Percentiles rank a stretch among this genome's conserved stretches.
These are phyloP conservation scores for Apeira syringaria DNA, from an alignment of 2,888 invertebrate species.

Conservation along the genomic window DNA sequence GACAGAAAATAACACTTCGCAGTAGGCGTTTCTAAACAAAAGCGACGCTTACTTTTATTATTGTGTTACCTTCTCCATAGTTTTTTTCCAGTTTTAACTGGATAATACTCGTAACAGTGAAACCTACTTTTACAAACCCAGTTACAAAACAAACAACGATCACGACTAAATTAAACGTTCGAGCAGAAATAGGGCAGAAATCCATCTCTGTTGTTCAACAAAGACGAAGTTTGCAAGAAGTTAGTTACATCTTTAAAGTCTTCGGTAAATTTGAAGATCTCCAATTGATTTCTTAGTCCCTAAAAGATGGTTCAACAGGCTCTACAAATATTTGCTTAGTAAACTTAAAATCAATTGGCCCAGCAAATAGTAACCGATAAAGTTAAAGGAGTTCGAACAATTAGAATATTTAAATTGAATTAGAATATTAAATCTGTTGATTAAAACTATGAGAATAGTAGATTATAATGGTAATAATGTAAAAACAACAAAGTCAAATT, in stretches of 20 bases:
- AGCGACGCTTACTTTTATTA: too few relatives aligned
- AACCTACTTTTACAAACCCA: not conserved
- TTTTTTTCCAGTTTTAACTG: too few relatives aligned
- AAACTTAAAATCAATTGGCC: conserved; percentile 33
- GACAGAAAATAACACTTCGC: too few relatives aligned
- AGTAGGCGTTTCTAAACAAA: too few relatives aligned
- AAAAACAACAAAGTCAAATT: too few relatives aligned
- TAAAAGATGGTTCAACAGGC: conserved; percentile 32
- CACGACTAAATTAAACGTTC: conserved; percentile 2
- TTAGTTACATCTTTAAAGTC: conserved; percentile 30
- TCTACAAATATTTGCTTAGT: conserved; percentile 33
- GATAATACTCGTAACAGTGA: too few relatives aligned
- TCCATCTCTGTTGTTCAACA: conserved; percentile 10
- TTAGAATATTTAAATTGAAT: too few relatives aligned
- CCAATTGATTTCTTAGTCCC: conserved; percentile 33
- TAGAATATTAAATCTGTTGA: too few relatives aligned
- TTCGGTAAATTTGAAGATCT: conserved; percentile 26
- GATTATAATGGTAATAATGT: too few relatives aligned
- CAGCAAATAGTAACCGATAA: conserved; percentile 31
- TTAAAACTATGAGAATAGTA: too few relatives aligned
- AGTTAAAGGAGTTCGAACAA: conserved; percentile 27
- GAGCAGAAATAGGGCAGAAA: conserved; percentile 1
- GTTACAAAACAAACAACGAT: conserved; percentile 1
- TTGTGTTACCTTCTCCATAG: too few relatives aligned
- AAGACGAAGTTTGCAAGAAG: conserved; percentile 22